Conservation (phyloP, 1,140 invertebrate species). For the Orchestia grillus region DNA sequence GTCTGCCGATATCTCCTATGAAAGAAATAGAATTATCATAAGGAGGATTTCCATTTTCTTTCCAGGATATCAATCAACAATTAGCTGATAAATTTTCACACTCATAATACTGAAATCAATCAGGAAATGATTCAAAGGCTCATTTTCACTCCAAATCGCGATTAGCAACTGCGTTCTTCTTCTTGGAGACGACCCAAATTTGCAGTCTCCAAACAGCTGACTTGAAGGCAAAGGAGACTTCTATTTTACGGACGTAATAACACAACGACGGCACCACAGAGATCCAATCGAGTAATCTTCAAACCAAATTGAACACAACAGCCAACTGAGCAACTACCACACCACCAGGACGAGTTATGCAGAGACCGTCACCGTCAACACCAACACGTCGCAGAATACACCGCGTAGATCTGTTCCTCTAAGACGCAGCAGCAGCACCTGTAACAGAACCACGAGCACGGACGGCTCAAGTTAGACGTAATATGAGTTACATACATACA, state of each 20-base stretch:
- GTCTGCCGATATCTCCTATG: neutral
- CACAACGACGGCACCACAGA: neutral
- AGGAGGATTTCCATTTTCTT: neutral
- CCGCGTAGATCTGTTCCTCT: neutral
- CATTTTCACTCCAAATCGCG: neutral
- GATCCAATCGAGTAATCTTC: neutral
- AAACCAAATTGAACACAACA: neutral
- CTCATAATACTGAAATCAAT: neutral
- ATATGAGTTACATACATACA: slow-evolving; percentile 76
- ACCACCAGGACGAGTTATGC: neutral
- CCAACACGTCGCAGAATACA: neutral
- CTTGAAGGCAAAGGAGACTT: neutral
- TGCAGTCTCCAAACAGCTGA: neutral
- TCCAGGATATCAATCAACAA: neutral
- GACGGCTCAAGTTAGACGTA: neutral
- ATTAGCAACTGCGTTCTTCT: neutral
- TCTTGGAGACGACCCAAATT: neutral
- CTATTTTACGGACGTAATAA: neutral
- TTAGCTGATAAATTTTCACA: neutral
- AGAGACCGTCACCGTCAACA: neutral
- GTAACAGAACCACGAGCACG: neutral
- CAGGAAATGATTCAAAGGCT: neutral
- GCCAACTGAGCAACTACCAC: neutral
- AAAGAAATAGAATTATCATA: neutral
- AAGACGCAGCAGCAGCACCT: neutral